Percentiles rank a stretch among this genome's conserved stretches.
phyloP scores from a whole-genome alignment of 1,140 invertebrate species.

The Steinernema khuongi region DNA sequence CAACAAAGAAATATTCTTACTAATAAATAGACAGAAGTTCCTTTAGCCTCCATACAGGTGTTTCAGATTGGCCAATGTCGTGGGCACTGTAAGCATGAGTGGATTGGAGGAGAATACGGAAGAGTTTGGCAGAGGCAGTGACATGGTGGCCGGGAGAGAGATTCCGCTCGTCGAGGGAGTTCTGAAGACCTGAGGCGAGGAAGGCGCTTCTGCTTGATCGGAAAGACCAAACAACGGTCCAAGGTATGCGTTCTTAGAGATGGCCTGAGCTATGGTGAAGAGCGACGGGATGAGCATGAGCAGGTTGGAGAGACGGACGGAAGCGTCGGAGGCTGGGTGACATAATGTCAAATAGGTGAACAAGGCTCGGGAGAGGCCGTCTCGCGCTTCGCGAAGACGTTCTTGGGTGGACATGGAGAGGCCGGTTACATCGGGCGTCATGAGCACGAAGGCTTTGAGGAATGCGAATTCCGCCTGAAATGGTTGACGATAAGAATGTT shows the following conservation, averaged over 20 bases:
- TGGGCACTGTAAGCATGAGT: too few relatives aligned
- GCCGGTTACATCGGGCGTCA: slow-evolving; percentile 43
- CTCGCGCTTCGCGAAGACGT: slow-evolving; percentile 43
- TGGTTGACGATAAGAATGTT: not conserved
- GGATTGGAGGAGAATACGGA: too few relatives aligned
- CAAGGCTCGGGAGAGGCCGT: slow-evolving; percentile 43
- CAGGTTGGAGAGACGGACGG: slow-evolving; percentile 45
- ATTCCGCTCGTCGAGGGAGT: too few relatives aligned
- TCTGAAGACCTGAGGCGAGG: too few relatives aligned
- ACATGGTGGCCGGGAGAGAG: too few relatives aligned
- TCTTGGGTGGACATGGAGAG: slow-evolving; percentile 39
- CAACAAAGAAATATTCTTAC: too few relatives aligned
- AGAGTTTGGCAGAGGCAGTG: too few relatives aligned
- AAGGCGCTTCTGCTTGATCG: too few relatives aligned
- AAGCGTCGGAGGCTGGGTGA: slow-evolving; percentile 37
- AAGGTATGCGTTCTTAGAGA: slow-evolving; percentile 39
- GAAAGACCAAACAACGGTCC: slow-evolving; percentile 45
- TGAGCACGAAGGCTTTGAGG: slow-evolving; percentile 45
- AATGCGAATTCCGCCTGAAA: slow-evolving; percentile 40
- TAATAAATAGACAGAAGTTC: too few relatives aligned
- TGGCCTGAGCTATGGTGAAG: slow-evolving; percentile 28
- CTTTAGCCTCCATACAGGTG: too few relatives aligned
- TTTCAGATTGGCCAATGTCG: too few relatives aligned
- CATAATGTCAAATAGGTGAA: slow-evolving; percentile 40
- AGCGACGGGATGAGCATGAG: slow-evolving; percentile 48